Evolutionary conservation across 2,797 vertebrate species (phyloP), one percentile per base, ranked within the genome.

Genomic region (Chloroceryle amazona): DNA sequence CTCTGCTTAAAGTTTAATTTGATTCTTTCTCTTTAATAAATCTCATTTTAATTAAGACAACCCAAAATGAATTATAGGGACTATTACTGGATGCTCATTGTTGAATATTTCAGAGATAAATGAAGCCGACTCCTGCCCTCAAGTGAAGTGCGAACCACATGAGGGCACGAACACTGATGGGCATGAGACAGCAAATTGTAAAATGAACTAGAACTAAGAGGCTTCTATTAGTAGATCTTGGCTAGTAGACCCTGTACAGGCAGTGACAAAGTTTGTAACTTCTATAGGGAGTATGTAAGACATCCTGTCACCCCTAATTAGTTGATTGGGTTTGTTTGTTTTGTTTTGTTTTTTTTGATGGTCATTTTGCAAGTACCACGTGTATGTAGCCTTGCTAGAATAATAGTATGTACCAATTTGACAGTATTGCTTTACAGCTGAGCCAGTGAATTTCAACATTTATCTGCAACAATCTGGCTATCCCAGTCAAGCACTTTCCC

Each of bases 1-100:
- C 62, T 90, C 75, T 89, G 52, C 68, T 86, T 89, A 93, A 95
- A 94, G 70, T 96, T 96, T 97, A 96, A 97, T 97, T 97, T 96
- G 87, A 96, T 90, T 92, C 84, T 93, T 93, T 96, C 72, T 80
- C 52, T 96, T 75, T 94, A 95, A 91, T 95, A 95, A 96, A 93
- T 95, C 86, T 95, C 42, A 49, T 94, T 93, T 94, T 96, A 93
- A 96, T 97, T 94, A 97, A 96, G 90, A 86, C 86, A 93, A 52
- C 66, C 74, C 55, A 94, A 72, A 97, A 91, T 92, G 54, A 90
- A 89, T 96, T 96, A 60, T 78, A 51, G 37, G 55, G 46, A 58
- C 60, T 75, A 55, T 84, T 95, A 79, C 66, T 90, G 78, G 55
- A 84, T 92, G 60, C 51, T 87, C 37, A 35, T 68, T 91, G 61